Conservation (phyloP, 2,797 vertebrate genomes). For the Carduelis carduelis region DNA sequence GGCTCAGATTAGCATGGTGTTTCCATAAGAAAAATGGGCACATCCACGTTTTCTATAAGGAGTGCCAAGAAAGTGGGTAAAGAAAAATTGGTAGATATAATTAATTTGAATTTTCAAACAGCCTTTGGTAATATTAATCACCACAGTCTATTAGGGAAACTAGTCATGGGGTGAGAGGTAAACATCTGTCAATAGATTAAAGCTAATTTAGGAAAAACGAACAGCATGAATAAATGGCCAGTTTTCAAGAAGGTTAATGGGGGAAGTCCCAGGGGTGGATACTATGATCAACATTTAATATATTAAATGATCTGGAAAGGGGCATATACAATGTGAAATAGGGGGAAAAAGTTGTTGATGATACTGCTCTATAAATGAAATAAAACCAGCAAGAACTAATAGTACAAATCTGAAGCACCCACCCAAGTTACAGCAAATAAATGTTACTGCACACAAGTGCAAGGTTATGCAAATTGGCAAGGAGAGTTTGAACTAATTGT, state of each 20-base stretch:
- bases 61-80: not conserved
- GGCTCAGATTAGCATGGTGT: not conserved
- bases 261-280: slow-evolving; percentile 47
- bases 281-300: slow-evolving; percentile 61
- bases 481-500: not conserved
- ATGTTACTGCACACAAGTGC: not conserved
- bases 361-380: not conserved
- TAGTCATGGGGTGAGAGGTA: slow-evolving; percentile 62
- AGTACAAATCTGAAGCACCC: not conserved
- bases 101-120: slow-evolving; percentile 57
- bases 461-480: slow-evolving; percentile 23
- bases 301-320: slow-evolving; percentile 64
- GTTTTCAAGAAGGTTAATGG: slow-evolving; percentile 62
- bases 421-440: not conserved
- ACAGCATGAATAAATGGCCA: slow-evolving; percentile 59
- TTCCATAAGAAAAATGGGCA: not conserved
- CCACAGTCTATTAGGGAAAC: slow-evolving; percentile 50
- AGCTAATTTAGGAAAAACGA: slow-evolving; percentile 63
- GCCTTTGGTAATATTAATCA: slow-evolving; percentile 59
- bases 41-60: not conserved
- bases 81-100: slow-evolving; percentile 14
- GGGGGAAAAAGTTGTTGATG: not conserved
- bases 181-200: slow-evolving; percentile 69
- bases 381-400: not conserved
- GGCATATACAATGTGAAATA: not conserved